Evolutionary conservation across 2,113 vertebrate genomes (phyloP), one percentile per base, ranked within the genome.

Genomic region (Platichthys flesus): DNA sequence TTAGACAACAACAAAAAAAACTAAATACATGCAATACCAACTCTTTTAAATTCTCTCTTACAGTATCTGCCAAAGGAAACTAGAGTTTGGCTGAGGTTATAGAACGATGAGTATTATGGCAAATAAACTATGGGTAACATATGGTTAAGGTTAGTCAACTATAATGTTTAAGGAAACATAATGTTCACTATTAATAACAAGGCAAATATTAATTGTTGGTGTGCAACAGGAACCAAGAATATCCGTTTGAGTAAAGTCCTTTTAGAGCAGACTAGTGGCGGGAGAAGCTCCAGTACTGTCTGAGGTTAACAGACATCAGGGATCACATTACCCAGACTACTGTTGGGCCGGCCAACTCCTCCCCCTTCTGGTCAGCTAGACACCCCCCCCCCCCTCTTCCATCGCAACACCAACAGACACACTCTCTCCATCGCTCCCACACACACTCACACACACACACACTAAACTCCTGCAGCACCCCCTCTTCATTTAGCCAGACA

Each of bases 291-390:
- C 23, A n/a, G 45, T 6, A 52, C 20, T 31, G 47, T 72, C 62
- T 68, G 52, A 79, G 21, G 26, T 28, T 2, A 59, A 71, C 49
- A 74, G 65, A 72, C 66, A 31, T 24, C 40, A 68, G 54, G 73
- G 47, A 81, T 79, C 54, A 84, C 65, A 82, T 54, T 42, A 65
- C 49, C 52, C 56, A 18, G 55, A 67, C 70, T 45, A 9, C 45
- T 64, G 67, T 57, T 58, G 51, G 56, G n/a, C 70, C 71, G 60
- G 74, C 37, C 76, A 84, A 83, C 88, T 84, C 85, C 83, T 87
- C 87, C 83, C 88, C 78, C 83, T 85, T 79, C 77, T 89, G 86
- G 86, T 72, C 82, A 88, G 56, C 75, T 2, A 72, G 72, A 87
- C 82, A 71, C 37, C 74, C 28, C 24, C 2, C 24, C 24, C 28